Evolutionary conservation across 35 echinoderm and acorn worm genomes (phyloP).

Genomic region (Diadema setosum): DNA sequence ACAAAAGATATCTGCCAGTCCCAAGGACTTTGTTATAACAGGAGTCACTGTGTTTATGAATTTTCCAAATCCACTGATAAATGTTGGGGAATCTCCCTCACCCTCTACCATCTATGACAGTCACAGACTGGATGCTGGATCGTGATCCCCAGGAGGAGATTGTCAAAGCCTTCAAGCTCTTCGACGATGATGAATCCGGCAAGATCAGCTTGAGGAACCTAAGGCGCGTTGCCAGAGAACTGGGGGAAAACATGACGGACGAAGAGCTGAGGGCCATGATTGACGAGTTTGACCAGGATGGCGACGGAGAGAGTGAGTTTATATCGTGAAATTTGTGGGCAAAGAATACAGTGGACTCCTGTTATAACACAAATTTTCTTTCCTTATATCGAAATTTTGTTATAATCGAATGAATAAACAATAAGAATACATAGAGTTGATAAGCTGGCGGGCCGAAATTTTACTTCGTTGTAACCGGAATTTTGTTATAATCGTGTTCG

Average conservation of each 20-base stretch:
- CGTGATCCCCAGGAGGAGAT: constrained; percentile 94
- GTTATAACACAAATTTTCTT: background rate
- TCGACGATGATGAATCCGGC: constrained; percentile 97
- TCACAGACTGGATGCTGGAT: constrained; percentile 96
- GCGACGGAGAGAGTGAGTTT: constrained; percentile 92
- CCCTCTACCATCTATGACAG: background rate
- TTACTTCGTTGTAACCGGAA: no score
- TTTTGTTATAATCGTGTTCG: no score
- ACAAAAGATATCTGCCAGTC: no score
- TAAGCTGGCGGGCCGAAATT: background rate
- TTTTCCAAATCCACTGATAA: no score
- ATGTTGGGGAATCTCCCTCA: no score
- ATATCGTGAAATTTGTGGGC: no score
- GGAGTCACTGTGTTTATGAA: no score
- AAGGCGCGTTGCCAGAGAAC: constrained; percentile 76
- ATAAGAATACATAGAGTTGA: no score
- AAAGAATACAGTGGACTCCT: no score
- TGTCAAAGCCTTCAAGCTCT: constrained; percentile 85
- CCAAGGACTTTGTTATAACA: no score
- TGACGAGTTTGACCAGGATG: constrained; percentile 97
- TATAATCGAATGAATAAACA: no score
- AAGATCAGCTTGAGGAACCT: constrained; percentile 94
- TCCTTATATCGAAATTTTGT: no score
- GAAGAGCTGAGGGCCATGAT: constrained; percentile 97
- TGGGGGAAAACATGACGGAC: constrained; percentile 96